Percentiles rank a stretch among this genome's conserved stretches.
These are phyloP conservation scores for Drosophila birchii DNA, from an alignment of 2,888 invertebrate species.

Conservation along the genomic window DNA sequence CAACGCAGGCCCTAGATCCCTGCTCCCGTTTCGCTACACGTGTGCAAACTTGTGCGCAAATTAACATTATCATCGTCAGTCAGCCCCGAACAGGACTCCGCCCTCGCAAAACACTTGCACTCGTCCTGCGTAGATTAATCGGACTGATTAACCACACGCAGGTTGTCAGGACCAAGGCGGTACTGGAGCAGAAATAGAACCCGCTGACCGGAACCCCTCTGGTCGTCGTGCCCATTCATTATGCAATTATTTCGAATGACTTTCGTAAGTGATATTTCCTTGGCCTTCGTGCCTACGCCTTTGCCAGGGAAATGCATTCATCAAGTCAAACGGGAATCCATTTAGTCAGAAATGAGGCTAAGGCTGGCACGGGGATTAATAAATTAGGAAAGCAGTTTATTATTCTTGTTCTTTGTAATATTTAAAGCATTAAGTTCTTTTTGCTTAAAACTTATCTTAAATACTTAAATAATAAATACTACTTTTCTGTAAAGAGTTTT, in stretches of 20 bases:
- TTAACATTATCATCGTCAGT: conserved; percentile 70
- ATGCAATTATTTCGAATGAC: conserved; percentile 83
- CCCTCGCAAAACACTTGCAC: conserved; percentile 48
- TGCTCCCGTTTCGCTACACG: conserved; percentile 46
- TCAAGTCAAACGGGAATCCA: conserved; percentile 29
- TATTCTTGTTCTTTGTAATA: neutral
- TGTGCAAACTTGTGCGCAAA: conserved; percentile 66
- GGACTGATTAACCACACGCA: conserved; percentile 76
- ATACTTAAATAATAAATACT: no score
- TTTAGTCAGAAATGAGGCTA: conserved; percentile 20
- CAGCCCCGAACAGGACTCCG: conserved; percentile 38
- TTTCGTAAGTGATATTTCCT: conserved; percentile 80
- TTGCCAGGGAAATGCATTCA: conserved; percentile 33
- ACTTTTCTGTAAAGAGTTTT: neutral
- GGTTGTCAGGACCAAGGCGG: conserved; percentile 5
- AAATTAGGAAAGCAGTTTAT: conserved; percentile 1
- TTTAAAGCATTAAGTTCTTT: neutral
- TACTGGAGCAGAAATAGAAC: neutral
- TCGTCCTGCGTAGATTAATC: conserved; percentile 75
- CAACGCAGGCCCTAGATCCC: conserved; percentile 32
- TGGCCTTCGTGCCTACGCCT: conserved; percentile 29
- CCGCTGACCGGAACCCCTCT: conserved; percentile 16
- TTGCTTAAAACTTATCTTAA: neutral
- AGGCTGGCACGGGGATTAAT: conserved; percentile 4
- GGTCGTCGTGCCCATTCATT: conserved; percentile 66